Evolutionary conservation across 2,113 vertebrate genomes (phyloP).

Genomic region (Gobiocypris rarus): DNA sequence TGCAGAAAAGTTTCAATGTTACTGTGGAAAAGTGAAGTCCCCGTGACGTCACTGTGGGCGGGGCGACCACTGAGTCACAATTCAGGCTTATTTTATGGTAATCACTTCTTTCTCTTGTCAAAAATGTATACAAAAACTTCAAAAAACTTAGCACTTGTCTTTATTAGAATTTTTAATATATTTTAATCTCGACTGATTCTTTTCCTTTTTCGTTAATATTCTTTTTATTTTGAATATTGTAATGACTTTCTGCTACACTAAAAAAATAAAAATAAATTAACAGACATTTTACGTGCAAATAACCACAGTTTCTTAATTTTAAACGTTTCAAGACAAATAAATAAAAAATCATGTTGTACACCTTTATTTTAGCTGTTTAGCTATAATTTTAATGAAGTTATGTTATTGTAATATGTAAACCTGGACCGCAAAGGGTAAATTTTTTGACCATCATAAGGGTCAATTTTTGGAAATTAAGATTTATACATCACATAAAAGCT

Average conservation of each 20-base stretch:
- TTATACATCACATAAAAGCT: too few relatives aligned
- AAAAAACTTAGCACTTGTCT: too few relatives aligned
- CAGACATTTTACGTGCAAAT: background rate
- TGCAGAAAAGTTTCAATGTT: constrained; percentile 61
- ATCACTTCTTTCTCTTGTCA: too few relatives aligned
- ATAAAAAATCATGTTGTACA: background rate
- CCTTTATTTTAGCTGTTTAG: background rate
- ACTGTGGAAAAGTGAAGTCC: constrained; percentile 59
- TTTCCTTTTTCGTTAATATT: too few relatives aligned
- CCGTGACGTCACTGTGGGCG: constrained; percentile 71
- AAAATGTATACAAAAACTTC: too few relatives aligned
- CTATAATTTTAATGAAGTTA: background rate
- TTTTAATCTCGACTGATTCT: too few relatives aligned
- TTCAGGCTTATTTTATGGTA: background rate
- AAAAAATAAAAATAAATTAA: too few relatives aligned
- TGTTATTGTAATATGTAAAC: background rate
- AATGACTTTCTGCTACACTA: background rate
- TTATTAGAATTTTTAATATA: too few relatives aligned
- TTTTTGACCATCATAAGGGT: too few relatives aligned
- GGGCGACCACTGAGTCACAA: constrained; percentile 51
- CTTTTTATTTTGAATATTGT: background rate
- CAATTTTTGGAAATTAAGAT: too few relatives aligned
- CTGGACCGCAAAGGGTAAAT: too few relatives aligned
- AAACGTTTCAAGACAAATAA: background rate
- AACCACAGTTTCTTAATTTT: background rate